phyloP scores from a whole-genome alignment of 1,140 invertebrate genomes.

The Bicyclus anynana region DNA sequence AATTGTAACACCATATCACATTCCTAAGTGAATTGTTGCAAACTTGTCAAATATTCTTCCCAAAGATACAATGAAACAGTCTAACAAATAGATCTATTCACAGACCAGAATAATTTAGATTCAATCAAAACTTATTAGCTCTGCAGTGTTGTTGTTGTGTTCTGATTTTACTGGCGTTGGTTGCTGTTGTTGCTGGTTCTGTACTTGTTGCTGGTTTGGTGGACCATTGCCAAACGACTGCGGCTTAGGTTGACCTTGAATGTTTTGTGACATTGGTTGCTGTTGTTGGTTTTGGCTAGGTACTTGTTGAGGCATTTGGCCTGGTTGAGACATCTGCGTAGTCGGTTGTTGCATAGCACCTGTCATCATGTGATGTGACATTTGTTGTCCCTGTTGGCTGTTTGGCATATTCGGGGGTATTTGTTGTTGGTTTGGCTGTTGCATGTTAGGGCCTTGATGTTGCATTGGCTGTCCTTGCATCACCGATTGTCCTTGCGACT shows the following conservation, averaged over 20 bases:
- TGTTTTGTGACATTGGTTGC: constrained; percentile 34
- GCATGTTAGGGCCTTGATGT: constrained; percentile 45
- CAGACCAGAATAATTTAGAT: constrained; percentile 16
- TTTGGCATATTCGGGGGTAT: too few relatives aligned
- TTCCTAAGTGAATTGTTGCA: constrained; percentile 26
- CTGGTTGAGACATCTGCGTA: constrained; percentile 20
- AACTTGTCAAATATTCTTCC: constrained; percentile 26
- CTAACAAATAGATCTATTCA: constrained; percentile 38
- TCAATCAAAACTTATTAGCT: constrained; percentile 86
- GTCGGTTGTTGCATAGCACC: constrained; percentile 23
- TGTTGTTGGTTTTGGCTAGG: constrained; percentile 23
- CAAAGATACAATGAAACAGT: constrained; percentile 32
- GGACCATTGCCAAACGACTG: constrained; percentile 49
- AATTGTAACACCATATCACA: constrained; percentile 30
- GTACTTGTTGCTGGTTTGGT: constrained; percentile 40
- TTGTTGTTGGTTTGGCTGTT: constrained; percentile 47
- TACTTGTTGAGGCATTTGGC: constrained; percentile 22
- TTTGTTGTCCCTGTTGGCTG: too few relatives aligned
- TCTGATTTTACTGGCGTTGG: constrained; percentile 57
- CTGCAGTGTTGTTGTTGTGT: constrained; percentile 80
- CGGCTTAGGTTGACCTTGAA: constrained; percentile 44
- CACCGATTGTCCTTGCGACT: constrained; percentile 46
- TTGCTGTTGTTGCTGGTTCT: too few relatives aligned
- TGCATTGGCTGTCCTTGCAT: constrained; percentile 43
- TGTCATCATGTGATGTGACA: constrained; percentile 21